phyloP scores from a whole-genome alignment of 1,140 invertebrate species.

The Lepidurus packardi region DNA sequence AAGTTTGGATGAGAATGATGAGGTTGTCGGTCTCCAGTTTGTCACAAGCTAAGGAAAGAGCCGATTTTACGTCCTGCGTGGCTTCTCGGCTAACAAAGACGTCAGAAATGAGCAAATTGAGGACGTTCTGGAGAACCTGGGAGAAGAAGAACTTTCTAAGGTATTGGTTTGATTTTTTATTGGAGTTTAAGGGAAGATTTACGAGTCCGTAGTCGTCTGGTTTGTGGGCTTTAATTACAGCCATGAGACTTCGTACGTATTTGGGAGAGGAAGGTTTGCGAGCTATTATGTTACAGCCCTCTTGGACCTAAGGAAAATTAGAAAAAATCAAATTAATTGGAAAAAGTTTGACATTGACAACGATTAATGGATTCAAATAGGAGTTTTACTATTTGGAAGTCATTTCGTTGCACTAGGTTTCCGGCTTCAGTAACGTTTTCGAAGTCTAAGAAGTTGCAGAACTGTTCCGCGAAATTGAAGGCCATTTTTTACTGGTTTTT shows the following conservation, averaged over 20 bases:
- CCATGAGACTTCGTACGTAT: background rate
- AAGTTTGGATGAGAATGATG: background rate
- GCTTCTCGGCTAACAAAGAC: background rate
- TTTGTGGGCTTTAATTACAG: background rate
- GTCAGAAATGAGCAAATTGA: background rate
- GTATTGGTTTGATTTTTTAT: background rate
- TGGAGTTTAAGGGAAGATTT: background rate
- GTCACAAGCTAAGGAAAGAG: conserved; percentile 1
- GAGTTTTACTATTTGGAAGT: background rate
- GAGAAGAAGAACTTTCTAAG: background rate
- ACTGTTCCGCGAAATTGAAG: background rate
- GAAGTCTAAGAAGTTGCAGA: background rate
- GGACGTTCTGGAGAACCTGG: background rate
- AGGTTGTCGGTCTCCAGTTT: background rate
- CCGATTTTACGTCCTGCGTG: background rate
- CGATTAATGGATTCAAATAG: background rate
- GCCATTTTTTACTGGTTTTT: background rate
- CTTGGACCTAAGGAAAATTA: background rate
- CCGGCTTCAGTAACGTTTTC: background rate
- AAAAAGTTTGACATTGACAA: background rate
- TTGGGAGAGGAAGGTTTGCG: background rate
- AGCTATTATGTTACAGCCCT: background rate
- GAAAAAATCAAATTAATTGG: background rate
- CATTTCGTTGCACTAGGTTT: background rate
- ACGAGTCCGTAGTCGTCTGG: background rate